Conservation (phyloP, 1,140 invertebrate species). For the Hormaphis cornu region DNA sequence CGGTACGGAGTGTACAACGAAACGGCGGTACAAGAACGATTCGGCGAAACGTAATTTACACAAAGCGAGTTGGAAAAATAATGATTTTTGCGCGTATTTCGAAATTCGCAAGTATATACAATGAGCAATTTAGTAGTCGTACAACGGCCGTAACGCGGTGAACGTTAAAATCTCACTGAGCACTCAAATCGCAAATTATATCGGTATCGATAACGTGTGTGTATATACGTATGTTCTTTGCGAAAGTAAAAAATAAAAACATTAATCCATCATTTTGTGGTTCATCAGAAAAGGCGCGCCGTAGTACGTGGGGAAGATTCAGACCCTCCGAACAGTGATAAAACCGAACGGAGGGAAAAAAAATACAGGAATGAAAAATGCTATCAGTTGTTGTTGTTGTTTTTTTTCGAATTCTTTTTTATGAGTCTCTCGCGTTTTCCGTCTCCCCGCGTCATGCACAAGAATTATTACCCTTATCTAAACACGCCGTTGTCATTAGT, state of each 20-base stretch:
- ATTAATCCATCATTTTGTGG: conserved; percentile 16
- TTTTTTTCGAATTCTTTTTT: conserved; percentile 15
- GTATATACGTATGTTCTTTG: no score
- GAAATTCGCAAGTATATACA: no score
- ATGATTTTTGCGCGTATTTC: no score
- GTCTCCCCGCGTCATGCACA: conserved; percentile 22
- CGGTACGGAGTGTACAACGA: no score
- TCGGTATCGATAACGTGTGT: no score
- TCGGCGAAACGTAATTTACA: no score
- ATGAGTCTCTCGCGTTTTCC: conserved; percentile 30
- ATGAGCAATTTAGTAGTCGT: no score
- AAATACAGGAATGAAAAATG: conserved; percentile 11
- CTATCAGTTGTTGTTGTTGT: conserved; percentile 15
- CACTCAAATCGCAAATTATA: no score
- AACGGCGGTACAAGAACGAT: no score
- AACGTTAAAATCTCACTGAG: no score
- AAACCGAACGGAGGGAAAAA: conserved; percentile 12
- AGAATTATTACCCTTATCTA: conserved; percentile 32
- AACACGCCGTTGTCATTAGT: conserved; percentile 29
- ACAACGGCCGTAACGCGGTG: no score
- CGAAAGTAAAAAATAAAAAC: background rate
- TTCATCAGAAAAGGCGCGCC: background rate
- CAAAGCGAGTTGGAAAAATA: no score
- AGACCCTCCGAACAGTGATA: conserved; percentile 12
- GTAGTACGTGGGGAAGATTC: background rate